phyloP scores from a whole-genome alignment of 2,113 vertebrate genomes.

The Fulmarus glacialis region DNA sequence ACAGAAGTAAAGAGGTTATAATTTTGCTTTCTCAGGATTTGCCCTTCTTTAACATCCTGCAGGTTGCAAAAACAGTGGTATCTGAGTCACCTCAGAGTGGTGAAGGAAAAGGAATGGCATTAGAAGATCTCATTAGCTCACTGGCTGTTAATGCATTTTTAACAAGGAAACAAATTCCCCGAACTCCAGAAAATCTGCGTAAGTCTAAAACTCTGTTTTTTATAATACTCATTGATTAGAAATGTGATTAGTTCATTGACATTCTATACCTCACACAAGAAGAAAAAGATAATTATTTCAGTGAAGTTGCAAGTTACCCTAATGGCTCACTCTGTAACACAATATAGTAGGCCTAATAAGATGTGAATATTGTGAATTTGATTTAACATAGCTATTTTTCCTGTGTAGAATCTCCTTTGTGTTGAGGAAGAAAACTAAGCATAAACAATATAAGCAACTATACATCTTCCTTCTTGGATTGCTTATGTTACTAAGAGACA shows the following conservation, averaged over 20 bases:
- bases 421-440: background rate
- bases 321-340: background rate
- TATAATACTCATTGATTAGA: background rate
- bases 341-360: background rate
- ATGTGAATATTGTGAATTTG: background rate
- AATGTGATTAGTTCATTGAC: background rate
- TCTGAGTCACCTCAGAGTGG: constrained; percentile 46
- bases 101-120: constrained; percentile 46
- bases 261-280: background rate
- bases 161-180: constrained; percentile 80
- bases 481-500: background rate
- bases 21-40: background rate
- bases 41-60: background rate
- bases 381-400: background rate
- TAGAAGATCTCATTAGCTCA: constrained; percentile 75
- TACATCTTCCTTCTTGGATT: background rate
- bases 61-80: constrained; percentile 83
- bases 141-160: constrained; percentile 83
- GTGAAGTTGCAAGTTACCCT: background rate
- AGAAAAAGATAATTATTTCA: background rate
- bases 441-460: background rate
- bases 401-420: background rate
- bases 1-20: background rate
- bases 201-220: constrained; percentile 53
- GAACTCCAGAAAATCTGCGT: constrained; percentile 90